Conservation (phyloP, 1,140 invertebrate species). For the Arion vulgaris region DNA sequence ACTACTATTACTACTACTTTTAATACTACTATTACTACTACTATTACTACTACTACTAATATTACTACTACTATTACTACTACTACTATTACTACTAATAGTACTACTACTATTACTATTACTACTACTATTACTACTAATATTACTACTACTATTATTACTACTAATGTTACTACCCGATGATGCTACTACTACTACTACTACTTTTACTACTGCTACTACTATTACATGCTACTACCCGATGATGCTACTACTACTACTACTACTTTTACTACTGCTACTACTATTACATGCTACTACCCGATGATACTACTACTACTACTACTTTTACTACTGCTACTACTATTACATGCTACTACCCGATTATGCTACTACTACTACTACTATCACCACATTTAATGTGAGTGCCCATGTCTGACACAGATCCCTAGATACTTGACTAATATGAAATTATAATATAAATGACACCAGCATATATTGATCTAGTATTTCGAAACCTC, state of each 20-base stretch:
- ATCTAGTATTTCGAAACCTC: no score
- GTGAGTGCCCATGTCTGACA: no score
- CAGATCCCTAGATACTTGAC: no score
- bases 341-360: conserved; percentile 6
- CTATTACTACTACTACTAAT: conserved; percentile 11
- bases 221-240: background rate
- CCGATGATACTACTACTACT: conserved; percentile 3
- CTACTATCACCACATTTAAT: background rate
- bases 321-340: background rate
- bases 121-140: no score
- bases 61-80: conserved; percentile 9
- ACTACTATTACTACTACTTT: background rate
- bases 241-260: conserved; percentile 1
- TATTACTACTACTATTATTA: background rate
- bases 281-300: background rate
- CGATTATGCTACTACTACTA: background rate
- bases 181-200: background rate
- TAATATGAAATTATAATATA: no score
- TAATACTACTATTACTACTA: conserved; percentile 8
- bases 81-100: background rate
- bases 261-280: conserved; percentile 10
- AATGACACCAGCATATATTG: no score
- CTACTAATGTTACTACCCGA: background rate
- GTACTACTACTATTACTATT: background rate
- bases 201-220: background rate